Evolutionary conservation across 2,113 vertebrate species (phyloP).

Genomic region (Tragulus kanchil): DNA sequence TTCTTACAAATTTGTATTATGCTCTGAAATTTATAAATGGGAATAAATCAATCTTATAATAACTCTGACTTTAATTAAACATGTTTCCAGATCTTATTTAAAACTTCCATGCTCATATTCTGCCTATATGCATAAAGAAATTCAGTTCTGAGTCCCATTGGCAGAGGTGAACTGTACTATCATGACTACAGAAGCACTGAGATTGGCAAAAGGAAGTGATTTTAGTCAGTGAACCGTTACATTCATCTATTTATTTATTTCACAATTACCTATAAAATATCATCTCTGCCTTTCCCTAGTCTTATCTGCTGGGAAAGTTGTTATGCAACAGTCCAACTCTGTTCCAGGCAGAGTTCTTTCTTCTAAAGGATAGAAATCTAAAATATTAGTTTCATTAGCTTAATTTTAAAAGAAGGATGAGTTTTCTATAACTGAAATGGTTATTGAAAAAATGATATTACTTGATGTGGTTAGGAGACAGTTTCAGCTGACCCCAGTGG

Average conservation of each 20-base stretch:
- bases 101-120: neutral
- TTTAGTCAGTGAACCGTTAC: neutral
- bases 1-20: neutral
- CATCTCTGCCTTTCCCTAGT: neutral
- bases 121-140: neutral
- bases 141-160: neutral
- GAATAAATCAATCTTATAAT: neutral
- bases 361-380: neutral
- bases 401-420: neutral
- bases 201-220: neutral
- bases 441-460: neutral
- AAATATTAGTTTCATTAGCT: neutral
- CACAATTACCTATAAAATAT: neutral
- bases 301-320: neutral
- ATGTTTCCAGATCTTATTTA: neutral
- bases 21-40: neutral
- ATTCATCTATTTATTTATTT: neutral
- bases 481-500: neutral
- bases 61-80: neutral
- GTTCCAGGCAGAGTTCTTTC: neutral
- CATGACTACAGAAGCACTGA: neutral
- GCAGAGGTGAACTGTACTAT: neutral
- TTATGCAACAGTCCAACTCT: neutral
- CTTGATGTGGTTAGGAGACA: neutral
- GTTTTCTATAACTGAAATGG: neutral